Evolutionary conservation across 2,888 invertebrate species (phyloP).

Genomic region (Pseudeuparius sepicola): DNA sequence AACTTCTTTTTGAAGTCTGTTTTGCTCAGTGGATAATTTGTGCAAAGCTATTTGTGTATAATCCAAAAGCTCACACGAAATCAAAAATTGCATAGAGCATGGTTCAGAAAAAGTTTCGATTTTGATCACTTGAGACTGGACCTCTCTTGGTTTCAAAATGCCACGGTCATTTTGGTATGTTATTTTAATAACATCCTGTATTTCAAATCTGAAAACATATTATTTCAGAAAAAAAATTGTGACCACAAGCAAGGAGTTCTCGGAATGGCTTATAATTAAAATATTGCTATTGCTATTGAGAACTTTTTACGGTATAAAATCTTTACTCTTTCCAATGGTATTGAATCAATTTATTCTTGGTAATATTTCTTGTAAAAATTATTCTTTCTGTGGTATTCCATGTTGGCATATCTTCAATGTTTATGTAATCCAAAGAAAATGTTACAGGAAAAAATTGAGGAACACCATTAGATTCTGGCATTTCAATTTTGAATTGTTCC

Average conservation of each 20-base stretch:
- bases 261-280: no score
- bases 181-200: constrained; percentile 21
- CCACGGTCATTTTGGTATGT: constrained; percentile 25
- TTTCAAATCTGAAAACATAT: constrained; percentile 22
- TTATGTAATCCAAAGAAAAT: constrained; percentile 35
- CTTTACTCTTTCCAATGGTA: constrained; percentile 37
- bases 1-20: constrained; percentile 23
- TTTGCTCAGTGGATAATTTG: constrained; percentile 30
- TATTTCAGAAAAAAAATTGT: no score
- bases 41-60: constrained; percentile 33
- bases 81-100: constrained; percentile 28
- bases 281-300: no score
- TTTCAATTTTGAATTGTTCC: not conserved
- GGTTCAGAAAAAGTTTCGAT: constrained; percentile 33
- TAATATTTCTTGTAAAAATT: constrained; percentile 37
- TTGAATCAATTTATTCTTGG: constrained; percentile 31
- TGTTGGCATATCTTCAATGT: constrained; percentile 30
- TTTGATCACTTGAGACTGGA: constrained; percentile 33
- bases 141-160: constrained; percentile 34
- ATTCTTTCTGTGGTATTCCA: constrained; percentile 33
- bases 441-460: constrained; percentile 18
- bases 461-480: not conserved
- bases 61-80: constrained; percentile 37
- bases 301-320: no score
- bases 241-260: no score